phyloP scores from a whole-genome alignment of 2,888 invertebrate genomes.

The Morpho achilles region DNA sequence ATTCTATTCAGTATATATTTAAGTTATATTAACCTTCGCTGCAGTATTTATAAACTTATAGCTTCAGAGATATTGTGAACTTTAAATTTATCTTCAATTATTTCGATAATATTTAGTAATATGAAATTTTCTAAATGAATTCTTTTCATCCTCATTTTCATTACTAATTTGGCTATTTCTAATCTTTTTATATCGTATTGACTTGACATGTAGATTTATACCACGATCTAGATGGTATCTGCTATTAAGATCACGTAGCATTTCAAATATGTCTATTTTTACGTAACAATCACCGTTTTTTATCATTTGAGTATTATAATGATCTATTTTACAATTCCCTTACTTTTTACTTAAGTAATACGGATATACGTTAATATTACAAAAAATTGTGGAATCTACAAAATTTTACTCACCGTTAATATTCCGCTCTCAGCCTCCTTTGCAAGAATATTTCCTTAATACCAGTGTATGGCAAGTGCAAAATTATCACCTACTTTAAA shows the following conservation, averaged over 20 bases:
- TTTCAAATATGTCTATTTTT: not conserved
- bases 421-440: not conserved
- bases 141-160: no score
- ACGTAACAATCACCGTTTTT: not conserved
- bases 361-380: not conserved
- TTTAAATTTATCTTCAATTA: no score
- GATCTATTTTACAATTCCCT: not conserved
- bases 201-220: conserved; percentile 9
- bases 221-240: conserved; percentile 21
- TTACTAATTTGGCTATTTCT: no score
- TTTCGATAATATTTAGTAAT: no score
- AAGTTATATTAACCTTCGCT: no score
- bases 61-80: no score
- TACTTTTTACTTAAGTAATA: not conserved
- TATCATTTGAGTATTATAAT: not conserved
- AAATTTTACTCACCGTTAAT: conserved; percentile 1
- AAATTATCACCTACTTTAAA: conserved; percentile 38
- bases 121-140: no score
- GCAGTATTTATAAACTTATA: no score
- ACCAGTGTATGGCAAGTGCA: conserved; percentile 56
- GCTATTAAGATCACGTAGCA: not conserved
- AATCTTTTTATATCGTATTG: not conserved
- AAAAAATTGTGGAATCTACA: not conserved
- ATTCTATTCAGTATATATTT: no score
- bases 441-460: conserved; percentile 16